Evolutionary conservation across 2,113 vertebrate species (phyloP).

Genomic region (Passer montanus): DNA sequence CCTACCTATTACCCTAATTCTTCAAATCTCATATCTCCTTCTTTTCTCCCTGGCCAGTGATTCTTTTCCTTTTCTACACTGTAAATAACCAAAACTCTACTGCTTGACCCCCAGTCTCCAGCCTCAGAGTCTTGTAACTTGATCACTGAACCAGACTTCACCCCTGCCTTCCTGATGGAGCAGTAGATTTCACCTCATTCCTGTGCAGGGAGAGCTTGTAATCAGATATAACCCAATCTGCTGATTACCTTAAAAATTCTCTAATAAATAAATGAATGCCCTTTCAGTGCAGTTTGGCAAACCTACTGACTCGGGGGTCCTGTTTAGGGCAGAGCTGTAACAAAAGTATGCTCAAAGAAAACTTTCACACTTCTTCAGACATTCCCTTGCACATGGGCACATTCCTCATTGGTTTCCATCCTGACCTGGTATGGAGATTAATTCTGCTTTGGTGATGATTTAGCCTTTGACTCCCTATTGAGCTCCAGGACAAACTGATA

Average conservation of each 20-base stretch:
- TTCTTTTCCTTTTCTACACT: background rate
- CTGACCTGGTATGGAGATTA: constrained; percentile 20
- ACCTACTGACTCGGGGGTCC: rapidly evolving
- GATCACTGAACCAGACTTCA: background rate
- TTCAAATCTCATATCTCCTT: background rate
- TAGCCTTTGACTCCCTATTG: constrained; percentile 35
- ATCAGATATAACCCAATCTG: background rate
- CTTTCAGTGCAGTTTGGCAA: background rate
- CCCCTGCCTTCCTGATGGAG: background rate
- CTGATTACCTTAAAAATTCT: background rate
- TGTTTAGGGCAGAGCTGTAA: background rate
- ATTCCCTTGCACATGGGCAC: background rate
- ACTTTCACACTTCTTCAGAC: background rate
- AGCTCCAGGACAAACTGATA: constrained; percentile 30
- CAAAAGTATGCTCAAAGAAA: background rate
- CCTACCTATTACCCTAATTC: background rate
- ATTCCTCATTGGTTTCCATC: background rate
- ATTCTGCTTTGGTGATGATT: constrained; percentile 42
- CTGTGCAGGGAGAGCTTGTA: background rate
- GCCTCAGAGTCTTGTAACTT: background rate
- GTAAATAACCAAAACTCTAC: background rate
- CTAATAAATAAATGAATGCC: background rate
- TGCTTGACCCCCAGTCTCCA: background rate
- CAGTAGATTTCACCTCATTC: background rate
- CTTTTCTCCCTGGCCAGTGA: background rate